Percentiles rank a stretch among this genome's conserved stretches.
Conservation (phyloP, 2,797 vertebrate genomes). For the Megaceryle alcyon region DNA sequence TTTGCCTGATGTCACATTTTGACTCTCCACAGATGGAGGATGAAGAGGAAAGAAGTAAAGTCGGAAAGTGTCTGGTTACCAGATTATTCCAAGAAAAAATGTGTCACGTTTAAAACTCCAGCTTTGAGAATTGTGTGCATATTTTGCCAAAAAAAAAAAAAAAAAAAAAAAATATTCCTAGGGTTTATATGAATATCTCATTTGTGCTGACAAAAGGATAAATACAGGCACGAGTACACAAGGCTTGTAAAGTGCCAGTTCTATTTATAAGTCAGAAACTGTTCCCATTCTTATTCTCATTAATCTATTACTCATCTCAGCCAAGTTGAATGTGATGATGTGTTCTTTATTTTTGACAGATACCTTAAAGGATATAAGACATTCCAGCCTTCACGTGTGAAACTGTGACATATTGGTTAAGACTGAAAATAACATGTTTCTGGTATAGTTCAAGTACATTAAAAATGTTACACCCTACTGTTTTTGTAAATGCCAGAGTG, state of each 20-base stretch:
- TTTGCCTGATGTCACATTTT: constrained; percentile 41
- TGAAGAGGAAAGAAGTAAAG: neutral
- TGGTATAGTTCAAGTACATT: constrained; percentile 75
- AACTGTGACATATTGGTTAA: constrained; percentile 80
- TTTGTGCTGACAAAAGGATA: constrained; percentile 72
- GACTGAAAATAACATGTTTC: constrained; percentile 79
- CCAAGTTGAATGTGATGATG: constrained; percentile 73
- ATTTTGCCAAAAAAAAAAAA: constrained; percentile 40
- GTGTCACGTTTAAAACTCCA: constrained; percentile 33
- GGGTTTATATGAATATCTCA: constrained; percentile 42
- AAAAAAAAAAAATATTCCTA: neutral
- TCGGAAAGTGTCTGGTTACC: constrained; percentile 24
- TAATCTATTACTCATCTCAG: constrained; percentile 66
- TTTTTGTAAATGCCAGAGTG: constrained; percentile 79
- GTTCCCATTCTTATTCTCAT: constrained; percentile 59
- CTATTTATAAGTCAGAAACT: constrained; percentile 62
- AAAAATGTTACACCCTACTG: constrained; percentile 82
- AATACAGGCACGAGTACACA: constrained; percentile 29
- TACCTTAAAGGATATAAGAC: constrained; percentile 68
- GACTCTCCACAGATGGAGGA: constrained; percentile 27
- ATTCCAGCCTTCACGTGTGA: constrained; percentile 72
- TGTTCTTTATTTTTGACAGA: constrained; percentile 72
- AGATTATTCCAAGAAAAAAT: constrained; percentile 48
- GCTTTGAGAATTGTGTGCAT: constrained; percentile 41
- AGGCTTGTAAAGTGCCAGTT: constrained; percentile 56